Conservation (phyloP, 2,797 vertebrate species). For the Pangasius mekongensis region DNA sequence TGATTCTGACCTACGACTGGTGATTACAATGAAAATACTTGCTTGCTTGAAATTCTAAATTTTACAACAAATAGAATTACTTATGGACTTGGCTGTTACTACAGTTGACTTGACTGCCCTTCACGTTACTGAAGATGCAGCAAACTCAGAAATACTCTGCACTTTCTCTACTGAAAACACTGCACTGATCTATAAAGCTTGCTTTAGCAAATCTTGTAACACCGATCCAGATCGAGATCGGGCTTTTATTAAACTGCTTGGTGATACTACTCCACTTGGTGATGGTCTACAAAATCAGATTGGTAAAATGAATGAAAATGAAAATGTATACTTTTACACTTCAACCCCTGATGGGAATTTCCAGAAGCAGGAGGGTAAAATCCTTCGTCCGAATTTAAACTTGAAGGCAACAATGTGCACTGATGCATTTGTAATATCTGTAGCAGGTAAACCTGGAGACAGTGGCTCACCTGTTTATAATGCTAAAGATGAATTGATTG, state of each 20-base stretch:
- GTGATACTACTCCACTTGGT: background rate
- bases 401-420: background rate
- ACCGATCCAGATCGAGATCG: background rate
- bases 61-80: too few relatives aligned
- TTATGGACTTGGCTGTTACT: background rate
- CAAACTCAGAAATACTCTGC: background rate
- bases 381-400: rapidly evolving
- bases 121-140: background rate
- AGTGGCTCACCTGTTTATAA: slow-evolving; percentile 12
- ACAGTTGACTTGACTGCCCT: slow-evolving; percentile 6
- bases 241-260: background rate
- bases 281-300: background rate
- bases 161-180: background rate
- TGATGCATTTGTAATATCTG: background rate
- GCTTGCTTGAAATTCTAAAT: background rate
- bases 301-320: background rate
- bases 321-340: background rate
- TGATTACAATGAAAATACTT: background rate
- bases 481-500: background rate
- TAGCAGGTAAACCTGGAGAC: background rate
- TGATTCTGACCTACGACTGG: background rate
- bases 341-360: background rate
- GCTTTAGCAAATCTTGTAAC: background rate
- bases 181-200: background rate
- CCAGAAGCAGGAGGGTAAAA: background rate